Base-by-base conservation (phyloP, 1,140 invertebrate genomes). In the Augochlora pura region DNA sequence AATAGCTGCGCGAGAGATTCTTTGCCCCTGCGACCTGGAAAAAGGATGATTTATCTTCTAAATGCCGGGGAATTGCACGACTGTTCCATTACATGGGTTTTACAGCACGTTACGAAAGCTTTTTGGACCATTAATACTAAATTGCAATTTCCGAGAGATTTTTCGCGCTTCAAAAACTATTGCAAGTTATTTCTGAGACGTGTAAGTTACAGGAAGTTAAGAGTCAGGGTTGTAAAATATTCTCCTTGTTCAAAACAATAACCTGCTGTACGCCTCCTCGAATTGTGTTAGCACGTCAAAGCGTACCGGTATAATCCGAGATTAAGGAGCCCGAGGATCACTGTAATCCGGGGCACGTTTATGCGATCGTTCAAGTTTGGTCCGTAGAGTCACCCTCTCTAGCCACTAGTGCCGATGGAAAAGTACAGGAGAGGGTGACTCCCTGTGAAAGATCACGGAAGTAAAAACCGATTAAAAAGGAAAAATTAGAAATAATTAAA, bases 331-430 rank as follows among this genome's bases (percentile, higher is more conserved):
- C 52, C 63, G 42, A 67, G 64, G 52, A 54, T 52, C 42, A 1
- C 27, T 86, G 78, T 89, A 89, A 90, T 90, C 89, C 81, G 39
- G 27, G n/a, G 38, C 66, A 76, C 63, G 42, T 73, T 85, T 84
- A 79, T 85, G 62, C 70, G 72, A 87, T 77, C 80, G 74, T 86
- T 87, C 85, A 87, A 75, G 54, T 67, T 39, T 63, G 49, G 54
- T 75, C 82, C 38, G 42, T 25, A 62, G 65, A 86, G 57, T 75
- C 57, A 76, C 60, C 42, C 42, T 46, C 42, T 46, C 14, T 46
- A 10, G 3, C 42, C 9, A 14, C 10, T 12, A 12, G 42, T 12
- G 42, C 9, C 12, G 42, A 14, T 12, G 14, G 42, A 14, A 12
- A 46, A 46, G 12, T 14, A 46, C 14, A 0, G 42, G 12, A 10